These are phyloP conservation scores for Didymodactylos carnosus DNA, from an alignment of 2,888 invertebrate species.

Conservation along the genomic window DNA sequence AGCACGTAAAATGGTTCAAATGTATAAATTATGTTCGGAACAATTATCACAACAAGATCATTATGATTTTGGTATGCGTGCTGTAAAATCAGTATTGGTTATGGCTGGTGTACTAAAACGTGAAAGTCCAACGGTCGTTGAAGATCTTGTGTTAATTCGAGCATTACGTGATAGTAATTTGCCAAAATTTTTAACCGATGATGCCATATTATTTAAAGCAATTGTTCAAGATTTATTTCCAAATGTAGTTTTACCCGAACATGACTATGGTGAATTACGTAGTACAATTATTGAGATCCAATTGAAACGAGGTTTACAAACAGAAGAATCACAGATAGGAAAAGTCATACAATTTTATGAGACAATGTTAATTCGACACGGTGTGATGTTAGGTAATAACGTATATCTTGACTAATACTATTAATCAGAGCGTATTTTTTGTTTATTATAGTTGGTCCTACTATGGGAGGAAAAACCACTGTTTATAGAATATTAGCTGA, in stretches of 20 bases:
- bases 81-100: conserved; percentile 50
- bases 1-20: conserved; percentile 75
- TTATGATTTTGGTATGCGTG: conserved; percentile 62
- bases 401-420: too few relatives aligned
- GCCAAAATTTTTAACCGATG: conserved; percentile 68
- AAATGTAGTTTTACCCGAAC: conserved; percentile 53
- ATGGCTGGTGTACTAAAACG: conserved; percentile 75
- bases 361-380: conserved; percentile 72
- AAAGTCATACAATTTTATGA: conserved; percentile 69
- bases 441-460: conserved; percentile 4
- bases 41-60: conserved; percentile 72
- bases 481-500: conserved; percentile 46
- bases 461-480: neutral
- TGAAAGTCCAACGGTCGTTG: conserved; percentile 59
- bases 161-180: conserved; percentile 70
- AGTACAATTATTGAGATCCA: conserved; percentile 42
- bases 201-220: conserved; percentile 61
- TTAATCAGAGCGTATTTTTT: conserved; percentile 44
- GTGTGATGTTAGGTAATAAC: conserved; percentile 58
- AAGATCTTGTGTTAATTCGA: conserved; percentile 54
- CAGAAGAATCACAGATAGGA: conserved; percentile 51
- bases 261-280: conserved; percentile 51
- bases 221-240: conserved; percentile 75
- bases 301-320: conserved; percentile 38
- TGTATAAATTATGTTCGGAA: conserved; percentile 74